Base-by-base conservation (phyloP, 2,797 vertebrate species). In the Morelia viridis region DNA sequence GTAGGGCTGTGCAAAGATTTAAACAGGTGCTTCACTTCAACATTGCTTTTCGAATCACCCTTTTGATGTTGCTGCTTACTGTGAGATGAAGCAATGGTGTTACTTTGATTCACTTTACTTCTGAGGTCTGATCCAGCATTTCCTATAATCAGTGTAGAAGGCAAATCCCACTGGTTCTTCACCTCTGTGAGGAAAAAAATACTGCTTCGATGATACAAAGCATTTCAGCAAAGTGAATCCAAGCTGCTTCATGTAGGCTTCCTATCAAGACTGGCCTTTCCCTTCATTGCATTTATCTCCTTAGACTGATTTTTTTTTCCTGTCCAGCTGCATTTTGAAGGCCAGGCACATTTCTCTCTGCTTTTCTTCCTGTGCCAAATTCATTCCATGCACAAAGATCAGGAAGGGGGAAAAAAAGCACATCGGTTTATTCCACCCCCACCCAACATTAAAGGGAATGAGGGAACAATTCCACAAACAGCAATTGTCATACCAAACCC, bases 401-500 rank as follows among this genome's bases (percentile, higher is more conserved):
- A 24, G 80, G 8, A 60, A 31, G 11, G 35, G 12, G 19, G 28
- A 10, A 28, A 10, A 28, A 41, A 26, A 76, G 5, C 13, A 4
- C 53, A 9, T 90, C 92, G 85, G n/a, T 85, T 95, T 92, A 84
- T 86, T 80, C 31, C 19, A 56, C 28, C 26, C 24, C 11, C 26
- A 94, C 91, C 94, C 93, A 92, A 86, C 22, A 11, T 87, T 87
- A 87, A 90, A 62, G 31, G 62, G 93, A 95, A 94, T 94, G 92
- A 22, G 93, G 95, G 92, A 95, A 95, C 93, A 92, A 94, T 96
- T 95, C 94, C 92, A 93, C 94, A 94, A 96, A 94, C 92, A 93
- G 93, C 90, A 91, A 94, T 94, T 94, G 94, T 94, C 96, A 94
- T 71, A 53, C 85, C 93, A 71, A 89, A 93, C 4, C 93, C 76